These are phyloP conservation scores for Ochotona princeps DNA, from an alignment of 2,113 vertebrate species.

Conservation along the genomic window DNA sequence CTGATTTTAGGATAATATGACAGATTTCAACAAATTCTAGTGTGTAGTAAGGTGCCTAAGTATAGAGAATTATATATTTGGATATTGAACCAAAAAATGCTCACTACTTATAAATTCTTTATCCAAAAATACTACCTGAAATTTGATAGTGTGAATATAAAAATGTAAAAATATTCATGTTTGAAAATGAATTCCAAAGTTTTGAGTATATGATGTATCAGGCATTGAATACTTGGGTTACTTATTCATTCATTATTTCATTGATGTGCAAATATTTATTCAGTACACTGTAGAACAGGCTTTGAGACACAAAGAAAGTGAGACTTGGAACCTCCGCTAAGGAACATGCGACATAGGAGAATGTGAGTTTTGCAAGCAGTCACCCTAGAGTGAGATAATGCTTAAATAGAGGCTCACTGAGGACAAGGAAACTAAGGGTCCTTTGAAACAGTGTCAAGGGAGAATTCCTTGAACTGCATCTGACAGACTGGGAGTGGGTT, in stretches of 20 bases:
- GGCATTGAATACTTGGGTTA: slow-evolving; percentile 9
- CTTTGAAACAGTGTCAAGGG: not conserved
- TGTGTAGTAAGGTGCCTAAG: not conserved
- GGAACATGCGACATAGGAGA: not conserved
- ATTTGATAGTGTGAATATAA: slow-evolving; percentile 24
- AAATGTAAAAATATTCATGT: slow-evolving; percentile 5
- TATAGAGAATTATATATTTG: not conserved
- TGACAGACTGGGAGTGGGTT: not conserved
- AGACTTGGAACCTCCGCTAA: not conserved
- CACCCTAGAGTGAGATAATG: not conserved
- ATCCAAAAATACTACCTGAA: not conserved
- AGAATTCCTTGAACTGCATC: not conserved
- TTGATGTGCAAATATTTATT: slow-evolving; percentile 37
- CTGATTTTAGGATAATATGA: not conserved
- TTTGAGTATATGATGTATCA: slow-evolving; percentile 8
- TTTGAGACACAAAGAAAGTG: not conserved
- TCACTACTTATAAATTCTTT: not conserved
- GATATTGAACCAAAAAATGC: not conserved
- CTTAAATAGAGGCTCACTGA: not conserved
- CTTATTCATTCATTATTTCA: not conserved
- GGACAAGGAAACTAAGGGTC: not conserved
- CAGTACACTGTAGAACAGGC: not conserved
- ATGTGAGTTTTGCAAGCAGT: not conserved
- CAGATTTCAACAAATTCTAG: not conserved
- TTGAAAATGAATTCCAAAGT: slow-evolving; percentile 47